Percentiles rank a stretch among this genome's conserved stretches.
Conservation (phyloP, 2,888 invertebrate genomes). For the Heteromyza rotundicornis region DNA sequence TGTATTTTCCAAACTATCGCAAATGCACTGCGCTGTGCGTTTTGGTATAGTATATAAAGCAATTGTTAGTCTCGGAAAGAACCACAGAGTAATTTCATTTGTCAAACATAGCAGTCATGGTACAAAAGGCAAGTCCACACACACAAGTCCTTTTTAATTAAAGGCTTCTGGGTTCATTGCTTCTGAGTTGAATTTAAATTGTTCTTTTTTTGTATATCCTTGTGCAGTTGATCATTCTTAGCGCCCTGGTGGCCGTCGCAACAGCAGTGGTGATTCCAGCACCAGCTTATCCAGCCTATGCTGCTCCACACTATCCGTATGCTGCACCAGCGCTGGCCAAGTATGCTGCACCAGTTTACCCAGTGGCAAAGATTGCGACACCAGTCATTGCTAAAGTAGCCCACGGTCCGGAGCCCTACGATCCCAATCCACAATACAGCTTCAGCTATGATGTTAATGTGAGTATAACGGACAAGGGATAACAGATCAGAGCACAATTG, state of each 20-base stretch:
- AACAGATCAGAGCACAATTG: conserved; percentile 50
- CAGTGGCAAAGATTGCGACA: conserved; percentile 49
- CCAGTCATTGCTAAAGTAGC: conserved; percentile 35
- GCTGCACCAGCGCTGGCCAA: conserved; percentile 41
- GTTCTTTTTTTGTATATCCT: not conserved
- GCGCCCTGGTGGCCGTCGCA: conserved; percentile 51
- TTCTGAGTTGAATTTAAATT: conserved; percentile 12
- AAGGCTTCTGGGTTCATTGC: not conserved
- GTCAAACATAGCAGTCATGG: conserved; percentile 59
- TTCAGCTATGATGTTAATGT: conserved; percentile 74
- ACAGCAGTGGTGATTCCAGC: conserved; percentile 55
- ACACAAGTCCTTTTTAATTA: too few relatives aligned
- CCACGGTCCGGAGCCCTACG: conserved; percentile 50
- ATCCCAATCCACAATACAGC: conserved; percentile 68
- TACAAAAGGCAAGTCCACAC: conserved; percentile 53
- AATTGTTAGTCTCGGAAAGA: conserved; percentile 50
- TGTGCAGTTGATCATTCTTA: conserved; percentile 48
- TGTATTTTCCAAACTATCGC: too few relatives aligned
- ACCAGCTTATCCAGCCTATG: conserved; percentile 39
- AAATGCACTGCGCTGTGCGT: too few relatives aligned
- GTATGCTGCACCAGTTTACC: conserved; percentile 47
- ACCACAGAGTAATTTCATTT: conserved; percentile 58
- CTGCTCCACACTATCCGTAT: conserved; percentile 34
- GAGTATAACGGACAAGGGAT: conserved; percentile 34
- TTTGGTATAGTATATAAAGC: conserved; percentile 58